Percentiles rank a stretch among this genome's conserved stretches.
Conservation (phyloP, 64 coral and sea anemone species). For the Exaiptasia diaphana region DNA sequence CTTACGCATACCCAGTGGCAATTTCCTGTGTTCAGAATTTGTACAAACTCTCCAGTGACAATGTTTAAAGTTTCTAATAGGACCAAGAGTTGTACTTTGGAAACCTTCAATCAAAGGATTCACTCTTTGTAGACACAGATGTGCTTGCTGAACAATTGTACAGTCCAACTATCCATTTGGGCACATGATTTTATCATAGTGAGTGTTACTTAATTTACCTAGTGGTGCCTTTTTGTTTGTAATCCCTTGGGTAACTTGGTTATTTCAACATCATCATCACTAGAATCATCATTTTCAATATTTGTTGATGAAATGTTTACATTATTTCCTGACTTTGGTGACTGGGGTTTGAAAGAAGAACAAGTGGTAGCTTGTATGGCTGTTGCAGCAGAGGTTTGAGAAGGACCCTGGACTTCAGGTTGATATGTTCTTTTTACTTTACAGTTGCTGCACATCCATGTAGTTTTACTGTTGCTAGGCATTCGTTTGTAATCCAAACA, state of each 20-base stretch:
- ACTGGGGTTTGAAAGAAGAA: too few species aligned
- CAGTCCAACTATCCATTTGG: constrained; percentile 46
- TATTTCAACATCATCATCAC: constrained; percentile 34
- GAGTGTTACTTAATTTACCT: background rate
- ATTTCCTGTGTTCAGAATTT: constrained; percentile 42
- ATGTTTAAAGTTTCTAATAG: constrained; percentile 4
- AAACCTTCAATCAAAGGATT: constrained; percentile 30
- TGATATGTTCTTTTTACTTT: background rate
- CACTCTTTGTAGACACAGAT: background rate
- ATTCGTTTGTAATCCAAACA: constrained; percentile 59
- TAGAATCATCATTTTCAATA: constrained; percentile 26
- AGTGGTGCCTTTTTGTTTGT: constrained; percentile 4
- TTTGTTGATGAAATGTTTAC: background rate
- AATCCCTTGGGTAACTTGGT: constrained; percentile 33
- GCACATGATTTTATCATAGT: constrained; percentile 22
- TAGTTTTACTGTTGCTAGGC: constrained; percentile 39
- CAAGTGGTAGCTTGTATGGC: too few species aligned
- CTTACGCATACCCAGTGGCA: constrained; percentile 53
- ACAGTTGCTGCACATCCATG: constrained; percentile 18
- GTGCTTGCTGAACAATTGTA: constrained; percentile 16
- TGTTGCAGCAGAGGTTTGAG: background rate
- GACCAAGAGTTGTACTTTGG: background rate
- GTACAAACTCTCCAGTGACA: background rate
- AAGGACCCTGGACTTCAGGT: background rate
- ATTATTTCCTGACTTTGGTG: too few species aligned